Evolutionary conservation across 2,113 vertebrate species (phyloP).

Genomic region (Callaeas wilsoni): DNA sequence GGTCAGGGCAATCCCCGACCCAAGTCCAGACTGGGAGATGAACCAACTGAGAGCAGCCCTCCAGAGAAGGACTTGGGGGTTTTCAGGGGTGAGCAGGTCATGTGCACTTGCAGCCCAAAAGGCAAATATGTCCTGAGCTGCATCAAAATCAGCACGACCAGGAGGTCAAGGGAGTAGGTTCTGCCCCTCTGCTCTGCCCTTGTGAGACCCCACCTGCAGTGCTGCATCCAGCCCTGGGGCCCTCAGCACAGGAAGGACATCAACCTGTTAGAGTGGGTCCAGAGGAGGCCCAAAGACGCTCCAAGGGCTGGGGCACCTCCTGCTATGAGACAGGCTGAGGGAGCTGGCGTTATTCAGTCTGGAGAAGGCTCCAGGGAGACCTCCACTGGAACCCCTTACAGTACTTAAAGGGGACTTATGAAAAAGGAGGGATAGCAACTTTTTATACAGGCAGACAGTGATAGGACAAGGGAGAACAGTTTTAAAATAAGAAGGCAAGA

Average conservation of each 20-base stretch:
- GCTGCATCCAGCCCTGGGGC: background rate
- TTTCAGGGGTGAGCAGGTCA: background rate
- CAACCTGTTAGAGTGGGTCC: background rate
- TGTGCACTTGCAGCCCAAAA: background rate
- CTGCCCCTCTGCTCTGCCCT: background rate
- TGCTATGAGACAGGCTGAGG: background rate
- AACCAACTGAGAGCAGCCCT: background rate
- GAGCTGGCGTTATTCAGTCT: background rate
- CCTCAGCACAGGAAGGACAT: background rate
- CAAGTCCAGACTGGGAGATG: background rate
- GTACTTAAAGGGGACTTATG: background rate
- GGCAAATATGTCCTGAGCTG: background rate
- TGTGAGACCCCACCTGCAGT: background rate
- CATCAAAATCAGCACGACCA: background rate
- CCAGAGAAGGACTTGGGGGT: background rate
- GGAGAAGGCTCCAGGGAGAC: background rate
- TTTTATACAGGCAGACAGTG: background rate
- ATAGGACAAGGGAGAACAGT: background rate
- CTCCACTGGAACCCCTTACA: background rate
- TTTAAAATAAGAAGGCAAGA: background rate
- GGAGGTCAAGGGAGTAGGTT: background rate
- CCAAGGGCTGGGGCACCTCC: background rate
- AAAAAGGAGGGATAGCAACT: background rate
- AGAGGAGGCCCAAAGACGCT: background rate
- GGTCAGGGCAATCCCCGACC: background rate